Conservation (phyloP, 1,140 invertebrate species). For the Physella acuta region DNA sequence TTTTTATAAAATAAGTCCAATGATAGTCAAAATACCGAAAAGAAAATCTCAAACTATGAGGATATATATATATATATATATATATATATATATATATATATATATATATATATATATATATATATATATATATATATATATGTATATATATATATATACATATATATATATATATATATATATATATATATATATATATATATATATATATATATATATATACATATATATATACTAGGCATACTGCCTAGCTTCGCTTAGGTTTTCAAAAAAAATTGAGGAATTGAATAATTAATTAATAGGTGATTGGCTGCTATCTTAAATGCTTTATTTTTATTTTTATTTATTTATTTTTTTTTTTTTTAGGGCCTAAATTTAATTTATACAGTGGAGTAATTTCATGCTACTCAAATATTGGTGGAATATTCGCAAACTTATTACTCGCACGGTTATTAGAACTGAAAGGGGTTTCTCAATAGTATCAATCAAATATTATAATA, state of each 20-base stretch:
- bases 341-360: background rate
- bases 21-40: background rate
- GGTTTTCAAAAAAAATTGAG: too few relatives aligned
- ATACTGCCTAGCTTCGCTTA: too few relatives aligned
- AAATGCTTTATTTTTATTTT: background rate
- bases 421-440: too few relatives aligned
- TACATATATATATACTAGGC: too few relatives aligned
- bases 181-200: background rate
- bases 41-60: background rate
- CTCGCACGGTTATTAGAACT: too few relatives aligned
- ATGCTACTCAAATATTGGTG: too few relatives aligned
- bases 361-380: too few relatives aligned
- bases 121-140: background rate
- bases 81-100: background rate
- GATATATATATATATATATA: slow-evolving; percentile 2
- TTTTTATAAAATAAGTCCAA: background rate
- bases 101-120: background rate
- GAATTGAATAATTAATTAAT: too few relatives aligned
- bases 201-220: slow-evolving; percentile 3
- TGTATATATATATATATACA: background rate
- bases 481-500: too few relatives aligned
- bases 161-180: background rate
- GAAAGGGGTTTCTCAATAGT: too few relatives aligned
- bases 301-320: too few relatives aligned
- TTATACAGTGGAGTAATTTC: too few relatives aligned